These are phyloP conservation scores for Alouatta palliata DNA, from an alignment of 2,113 vertebrate genomes.

Conservation along the genomic window DNA sequence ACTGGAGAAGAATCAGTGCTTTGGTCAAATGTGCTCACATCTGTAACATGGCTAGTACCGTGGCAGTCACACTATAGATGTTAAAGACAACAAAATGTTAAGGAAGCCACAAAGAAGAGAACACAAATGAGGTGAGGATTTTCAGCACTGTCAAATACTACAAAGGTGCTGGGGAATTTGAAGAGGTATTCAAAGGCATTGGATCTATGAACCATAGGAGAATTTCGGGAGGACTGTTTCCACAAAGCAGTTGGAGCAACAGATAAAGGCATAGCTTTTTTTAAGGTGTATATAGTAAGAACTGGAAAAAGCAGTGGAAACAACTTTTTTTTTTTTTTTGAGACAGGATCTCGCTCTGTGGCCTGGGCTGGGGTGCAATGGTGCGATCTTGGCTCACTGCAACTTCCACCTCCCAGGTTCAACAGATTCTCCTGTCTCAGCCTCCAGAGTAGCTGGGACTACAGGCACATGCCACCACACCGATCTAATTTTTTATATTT, in stretches of 20 bases:
- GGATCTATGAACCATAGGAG: not conserved
- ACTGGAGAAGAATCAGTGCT: not conserved
- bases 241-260: not conserved
- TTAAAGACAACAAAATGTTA: not conserved
- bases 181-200: not conserved
- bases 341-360: no score
- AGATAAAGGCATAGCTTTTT: not conserved
- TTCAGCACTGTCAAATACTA: not conserved
- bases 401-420: no score
- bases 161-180: not conserved
- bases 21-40: not conserved
- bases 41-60: not conserved
- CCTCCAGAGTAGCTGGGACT: no score
- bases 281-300: not conserved
- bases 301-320: not conserved
- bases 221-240: not conserved
- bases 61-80: no score
- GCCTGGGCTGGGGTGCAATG: no score
- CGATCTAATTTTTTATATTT: no score
- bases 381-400: no score
- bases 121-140: not conserved
- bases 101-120: not conserved
- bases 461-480: no score
- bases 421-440: no score
- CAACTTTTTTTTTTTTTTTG: not conserved